Evolutionary conservation across 2,113 vertebrate species (phyloP), one percentile per base, ranked within the genome.

Genomic region (Noctilio leporinus): DNA sequence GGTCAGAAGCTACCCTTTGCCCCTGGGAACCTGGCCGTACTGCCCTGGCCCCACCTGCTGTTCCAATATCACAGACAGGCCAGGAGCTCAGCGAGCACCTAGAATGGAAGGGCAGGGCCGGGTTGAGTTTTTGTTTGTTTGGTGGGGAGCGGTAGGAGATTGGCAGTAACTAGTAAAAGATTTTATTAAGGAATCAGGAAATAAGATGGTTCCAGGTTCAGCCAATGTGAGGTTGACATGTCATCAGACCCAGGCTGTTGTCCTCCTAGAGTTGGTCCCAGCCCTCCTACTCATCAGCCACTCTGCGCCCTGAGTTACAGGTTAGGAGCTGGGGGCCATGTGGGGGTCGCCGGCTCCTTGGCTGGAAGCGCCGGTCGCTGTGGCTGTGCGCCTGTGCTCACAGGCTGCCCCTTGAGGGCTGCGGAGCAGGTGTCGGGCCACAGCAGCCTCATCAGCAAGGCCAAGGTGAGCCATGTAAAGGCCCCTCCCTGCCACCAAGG

Each of bases 351-450:
- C 2, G 0, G 14, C 15, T 17, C 38, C 33, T 24, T 4, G 24
- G 12, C 3, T 5, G 10, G 47, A 49, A 47, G 57, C n/a, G n/a
- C n/a, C n/a, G 57, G 11, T 8, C 26, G 0, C 53, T 0, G 0
- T 0, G 40, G 26, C 28, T 0, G 20, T 30, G n/a, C 40, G 17
- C 2, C 72, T n/a, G 4, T 3, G 20, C 1, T 2, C 11, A 0
- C 1, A 6, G 10, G 64, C 35, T 2, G 11, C 51, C 7, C 0
- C 51, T 14, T 11, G 4, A 55, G 20, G 38, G 38, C 40, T 38
- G 38, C 2, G 0, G 7, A 28, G 64, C 40, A 7, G 14, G 30
- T 1, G 89, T 30, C 40, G 1, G 40, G 5, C 47, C 17, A 14
- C 53, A 24, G 7, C 10, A 20, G 78, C 53, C 49, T 24, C 3